Base-by-base conservation (phyloP, 1,140 invertebrate species). In the Drepana arcuata region DNA sequence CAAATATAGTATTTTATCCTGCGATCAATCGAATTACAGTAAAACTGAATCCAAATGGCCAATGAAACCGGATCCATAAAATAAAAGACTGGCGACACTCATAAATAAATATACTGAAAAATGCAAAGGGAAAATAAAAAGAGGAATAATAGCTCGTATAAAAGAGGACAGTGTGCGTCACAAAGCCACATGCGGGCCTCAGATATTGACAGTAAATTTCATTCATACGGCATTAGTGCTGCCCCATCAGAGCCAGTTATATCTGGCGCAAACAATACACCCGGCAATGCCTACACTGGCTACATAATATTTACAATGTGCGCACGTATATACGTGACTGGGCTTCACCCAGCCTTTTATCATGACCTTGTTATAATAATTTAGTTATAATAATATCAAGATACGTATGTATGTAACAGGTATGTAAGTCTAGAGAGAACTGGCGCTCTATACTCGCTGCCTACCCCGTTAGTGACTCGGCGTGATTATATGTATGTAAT, bases 181-280 rank as follows among this genome's bases (percentile, higher is more conserved):
- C 77, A 81, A 78, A 81, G 73, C 77, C 73, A 68, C 71, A 78
- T 78, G 72, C 77, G 77, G 77, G 73, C 72, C 59, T 61, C 73
- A 70, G 77, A 78, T 81, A 81, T 81, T 81, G 77, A 81, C 77
- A 81, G 73, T 81, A 81, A 81, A 81, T 81, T 81, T 78, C 71
- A 81, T 81, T 81, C 77, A 81, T 81, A 74, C 70, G 60, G 70
- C 71, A 77, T 81, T 81, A 81, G 73, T 81, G 72, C 65, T 72
- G 73, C 70, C 50, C 77, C 77, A 81, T 77, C 77, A 78, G 65
- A 72, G 59, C 55, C 77, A 78, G 72, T 62, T 56, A 61, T 70
- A 63, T 60, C 68, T 60, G 45, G 57, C 65, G 71, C 71, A 67
- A 68, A 75, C 63, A 74, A 59, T 48, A 31, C 27, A 16, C 7